These are phyloP conservation scores for Lineus longissimus DNA, from an alignment of 1,140 invertebrate species.

Conservation along the genomic window DNA sequence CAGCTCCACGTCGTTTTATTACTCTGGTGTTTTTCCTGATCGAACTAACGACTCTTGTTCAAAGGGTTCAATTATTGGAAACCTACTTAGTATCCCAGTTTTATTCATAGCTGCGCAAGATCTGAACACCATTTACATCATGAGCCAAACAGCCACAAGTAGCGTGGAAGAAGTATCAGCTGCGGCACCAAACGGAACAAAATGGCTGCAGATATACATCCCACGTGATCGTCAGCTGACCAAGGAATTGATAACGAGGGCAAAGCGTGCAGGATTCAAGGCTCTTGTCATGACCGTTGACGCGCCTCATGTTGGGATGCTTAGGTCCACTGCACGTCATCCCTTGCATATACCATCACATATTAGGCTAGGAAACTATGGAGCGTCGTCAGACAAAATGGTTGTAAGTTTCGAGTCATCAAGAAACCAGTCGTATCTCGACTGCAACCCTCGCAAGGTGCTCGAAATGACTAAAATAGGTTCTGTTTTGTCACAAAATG, in stretches of 20 bases:
- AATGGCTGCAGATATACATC: slow-evolving; percentile 55
- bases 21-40: too few species aligned
- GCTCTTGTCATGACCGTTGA: slow-evolving; percentile 89
- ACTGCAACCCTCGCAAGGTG: too few species aligned
- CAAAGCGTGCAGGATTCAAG: slow-evolving; percentile 79
- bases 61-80: too few species aligned
- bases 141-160: slow-evolving; percentile 81
- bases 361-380: slow-evolving; percentile 61
- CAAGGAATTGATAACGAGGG: slow-evolving; percentile 68
- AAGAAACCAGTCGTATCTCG: too few species aligned
- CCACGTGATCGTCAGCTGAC: slow-evolving; percentile 78
- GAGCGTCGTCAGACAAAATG: too few species aligned
- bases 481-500: too few species aligned
- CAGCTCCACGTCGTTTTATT: too few species aligned
- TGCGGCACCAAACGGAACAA: slow-evolving; percentile 66
- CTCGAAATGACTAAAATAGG: too few species aligned
- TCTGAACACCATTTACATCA: slow-evolving; percentile 71
- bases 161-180: slow-evolving; percentile 83
- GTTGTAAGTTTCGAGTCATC: too few species aligned
- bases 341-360: slow-evolving; percentile 78
- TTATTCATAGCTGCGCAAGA: slow-evolving; percentile 68
- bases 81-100: neutral
- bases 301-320: slow-evolving; percentile 76
- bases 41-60: too few species aligned
- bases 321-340: slow-evolving; percentile 76